phyloP scores from a whole-genome alignment of 2,888 invertebrate genomes.

The Parascotia fuliginaria region DNA sequence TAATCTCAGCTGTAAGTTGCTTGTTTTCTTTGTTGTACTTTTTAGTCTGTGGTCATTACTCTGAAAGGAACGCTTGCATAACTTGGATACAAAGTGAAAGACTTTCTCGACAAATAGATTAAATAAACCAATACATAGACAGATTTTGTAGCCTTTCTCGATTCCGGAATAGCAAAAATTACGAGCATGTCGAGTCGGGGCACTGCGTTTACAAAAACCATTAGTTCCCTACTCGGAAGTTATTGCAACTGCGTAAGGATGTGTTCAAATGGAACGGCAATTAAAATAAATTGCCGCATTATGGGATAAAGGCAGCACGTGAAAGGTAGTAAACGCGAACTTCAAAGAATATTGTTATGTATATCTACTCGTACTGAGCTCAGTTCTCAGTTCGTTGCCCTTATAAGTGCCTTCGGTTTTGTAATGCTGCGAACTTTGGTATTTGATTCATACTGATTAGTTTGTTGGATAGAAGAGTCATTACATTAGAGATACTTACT shows the following conservation, averaged over 20 bases:
- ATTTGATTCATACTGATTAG: background rate
- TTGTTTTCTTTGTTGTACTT: background rate
- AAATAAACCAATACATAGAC: background rate
- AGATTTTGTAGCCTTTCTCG: background rate
- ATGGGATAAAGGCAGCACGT: constrained; percentile 7
- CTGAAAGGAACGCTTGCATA: constrained; percentile 4
- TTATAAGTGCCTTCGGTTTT: constrained; percentile 3
- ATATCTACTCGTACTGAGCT: background rate
- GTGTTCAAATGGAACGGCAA: constrained; percentile 11
- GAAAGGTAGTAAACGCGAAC: constrained; percentile 6
- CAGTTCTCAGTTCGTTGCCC: constrained; percentile 11
- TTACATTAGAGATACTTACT: too few relatives aligned
- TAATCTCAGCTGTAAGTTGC: background rate
- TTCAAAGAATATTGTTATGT: constrained; percentile 6
- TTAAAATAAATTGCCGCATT: constrained; percentile 9
- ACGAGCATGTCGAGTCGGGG: background rate
- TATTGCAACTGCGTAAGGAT: constrained; percentile 38
- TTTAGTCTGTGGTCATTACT: background rate
- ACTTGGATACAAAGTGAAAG: constrained; percentile 1
- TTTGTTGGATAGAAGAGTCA: too few relatives aligned
- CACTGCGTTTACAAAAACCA: constrained; percentile 30
- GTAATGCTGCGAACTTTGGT: constrained; percentile 1
- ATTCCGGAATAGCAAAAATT: background rate
- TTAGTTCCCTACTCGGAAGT: constrained; percentile 47
- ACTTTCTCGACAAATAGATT: constrained; percentile 2